Evolutionary conservation across 2,113 vertebrate genomes (phyloP).

Genomic region (Nothobranchius kuhntae): DNA sequence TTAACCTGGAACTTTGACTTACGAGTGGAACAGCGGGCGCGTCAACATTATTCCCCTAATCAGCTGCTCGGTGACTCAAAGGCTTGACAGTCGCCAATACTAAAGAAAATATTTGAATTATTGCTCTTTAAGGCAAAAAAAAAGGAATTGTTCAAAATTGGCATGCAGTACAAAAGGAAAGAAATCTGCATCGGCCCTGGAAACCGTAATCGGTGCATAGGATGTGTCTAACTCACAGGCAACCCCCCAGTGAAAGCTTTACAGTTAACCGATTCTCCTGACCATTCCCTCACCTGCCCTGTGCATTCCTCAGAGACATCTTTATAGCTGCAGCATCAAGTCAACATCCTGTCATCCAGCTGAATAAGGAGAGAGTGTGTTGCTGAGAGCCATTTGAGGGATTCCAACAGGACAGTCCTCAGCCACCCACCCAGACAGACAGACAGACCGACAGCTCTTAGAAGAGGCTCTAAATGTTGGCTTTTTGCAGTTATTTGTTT

Average conservation of each 20-base stretch:
- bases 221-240: conserved; percentile 43
- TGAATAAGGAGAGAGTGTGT: conserved; percentile 13
- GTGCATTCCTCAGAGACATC: conserved; percentile 34
- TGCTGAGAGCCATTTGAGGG: conserved; percentile 37
- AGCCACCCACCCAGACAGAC: conserved; percentile 40
- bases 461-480: conserved; percentile 19
- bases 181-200: conserved; percentile 34
- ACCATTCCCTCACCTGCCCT: conserved; percentile 33
- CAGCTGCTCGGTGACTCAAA: too few species aligned
- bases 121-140: too few species aligned
- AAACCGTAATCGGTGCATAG: conserved; percentile 35
- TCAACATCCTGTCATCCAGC: conserved; percentile 43
- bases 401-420: conserved; percentile 30
- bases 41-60: too few species aligned
- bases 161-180: not conserved
- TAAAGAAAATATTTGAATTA: too few species aligned
- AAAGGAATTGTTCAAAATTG: too few species aligned
- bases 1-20: too few species aligned
- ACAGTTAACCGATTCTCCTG: conserved; percentile 9
- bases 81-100: too few species aligned
- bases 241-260: conserved; percentile 1
- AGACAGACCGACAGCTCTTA: conserved; percentile 21
- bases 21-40: too few species aligned
- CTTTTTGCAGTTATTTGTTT: conserved; percentile 29
- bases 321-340: conserved; percentile 38